Evolutionary conservation across 2,797 vertebrate species (phyloP), one percentile per base, ranked within the genome.

Genomic region (Bryconaethiops microstoma): DNA sequence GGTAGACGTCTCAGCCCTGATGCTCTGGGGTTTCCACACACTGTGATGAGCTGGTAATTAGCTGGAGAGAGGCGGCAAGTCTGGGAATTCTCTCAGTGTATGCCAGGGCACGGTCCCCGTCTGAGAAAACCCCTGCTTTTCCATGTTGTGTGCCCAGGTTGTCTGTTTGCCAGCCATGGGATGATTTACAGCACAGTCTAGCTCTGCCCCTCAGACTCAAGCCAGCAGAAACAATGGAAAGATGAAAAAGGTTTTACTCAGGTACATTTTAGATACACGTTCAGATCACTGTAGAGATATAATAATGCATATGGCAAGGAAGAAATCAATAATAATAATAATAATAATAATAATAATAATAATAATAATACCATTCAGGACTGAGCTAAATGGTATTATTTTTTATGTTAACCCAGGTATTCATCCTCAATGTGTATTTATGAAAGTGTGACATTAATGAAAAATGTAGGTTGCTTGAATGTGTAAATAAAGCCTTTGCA

Each of bases 1-100:
- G 25, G 42, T 35, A 39, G 19, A 73, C 42, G 13, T 45, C 7
- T 77, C 19, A 48, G 55, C 23, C 39, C 25, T 52, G 68, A 39
- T 76, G 67, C 50, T 65, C 39, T 72, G 68, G 74, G 77, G 70
- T 60, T 78, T 78, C 69, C 62, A 60, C 21, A 42, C 25, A 52
- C 81, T 78, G 76, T 70, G 60, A 78, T 74, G 76, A 78, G 62
- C 52, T 74, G 75, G 62, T 77, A 48, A 67, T 82, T 74, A 59
- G 40, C 62, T 68, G 54, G 40, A 67, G 25, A 68, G 52, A 73
- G 14, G 60, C 45, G 9, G 19, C 39, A 57, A 39, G 68, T 72
- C 67, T 52, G 72, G 54, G 72, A 21, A 74, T 60, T 74, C 39
- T 74, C 72, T 39, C 55, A 55, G 2, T 35, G 29, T 57, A 19